Percentiles rank a stretch among this genome's conserved stretches.
phyloP scores from a whole-genome alignment of 1,140 invertebrate species.

The Bombus haemorrhoidalis region DNA sequence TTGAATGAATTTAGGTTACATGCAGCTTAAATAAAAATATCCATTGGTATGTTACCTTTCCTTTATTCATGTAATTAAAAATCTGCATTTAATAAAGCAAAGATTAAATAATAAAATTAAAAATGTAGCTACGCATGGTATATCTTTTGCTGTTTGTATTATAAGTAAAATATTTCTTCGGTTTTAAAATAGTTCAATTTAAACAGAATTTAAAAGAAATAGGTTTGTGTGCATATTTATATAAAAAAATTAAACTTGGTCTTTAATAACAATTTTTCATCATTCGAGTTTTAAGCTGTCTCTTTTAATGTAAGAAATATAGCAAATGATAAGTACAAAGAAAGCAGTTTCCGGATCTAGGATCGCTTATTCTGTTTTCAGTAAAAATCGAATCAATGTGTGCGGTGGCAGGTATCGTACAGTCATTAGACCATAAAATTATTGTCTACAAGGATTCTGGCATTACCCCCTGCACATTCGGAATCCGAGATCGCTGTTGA shows the following conservation, averaged over 20 bases:
- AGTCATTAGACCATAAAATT: slow-evolving; percentile 76
- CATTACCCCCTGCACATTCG: slow-evolving; percentile 62
- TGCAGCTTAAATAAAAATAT: too few relatives aligned
- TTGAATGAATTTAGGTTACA: too few relatives aligned
- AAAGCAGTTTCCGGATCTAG: slow-evolving; percentile 8
- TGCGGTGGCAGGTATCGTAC: slow-evolving; percentile 25
- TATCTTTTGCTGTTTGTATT: neutral
- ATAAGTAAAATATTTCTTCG: neutral
- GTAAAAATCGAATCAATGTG: slow-evolving; percentile 38
- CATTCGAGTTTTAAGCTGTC: too few relatives aligned
- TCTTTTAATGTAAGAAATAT: neutral
- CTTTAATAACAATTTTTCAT: too few relatives aligned
- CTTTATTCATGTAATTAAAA: too few relatives aligned
- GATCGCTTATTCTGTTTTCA: slow-evolving; percentile 31
- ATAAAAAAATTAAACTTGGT: neutral
- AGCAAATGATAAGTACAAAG: neutral
- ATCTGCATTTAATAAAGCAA: neutral
- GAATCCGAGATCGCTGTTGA: slow-evolving; percentile 53
- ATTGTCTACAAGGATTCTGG: slow-evolving; percentile 76
- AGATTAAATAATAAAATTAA: neutral
- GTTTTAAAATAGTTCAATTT: neutral
- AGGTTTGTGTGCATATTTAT: neutral
- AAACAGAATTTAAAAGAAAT: neutral
- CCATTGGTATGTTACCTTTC: too few relatives aligned
- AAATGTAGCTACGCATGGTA: neutral